Conservation (phyloP, 2,113 vertebrate species). For the Plotosus lineatus region DNA sequence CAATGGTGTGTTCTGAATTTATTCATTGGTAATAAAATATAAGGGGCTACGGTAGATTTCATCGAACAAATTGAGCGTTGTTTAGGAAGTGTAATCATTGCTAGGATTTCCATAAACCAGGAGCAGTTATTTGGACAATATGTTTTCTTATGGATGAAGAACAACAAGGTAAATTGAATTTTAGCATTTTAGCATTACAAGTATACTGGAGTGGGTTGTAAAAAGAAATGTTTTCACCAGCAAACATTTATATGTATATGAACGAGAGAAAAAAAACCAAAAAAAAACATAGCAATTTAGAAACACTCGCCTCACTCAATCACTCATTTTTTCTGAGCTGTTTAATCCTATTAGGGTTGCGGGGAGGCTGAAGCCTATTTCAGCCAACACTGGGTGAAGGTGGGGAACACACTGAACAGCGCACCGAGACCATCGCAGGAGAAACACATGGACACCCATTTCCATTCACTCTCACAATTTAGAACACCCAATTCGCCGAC, state of each 20-base stretch:
- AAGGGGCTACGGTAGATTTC: neutral
- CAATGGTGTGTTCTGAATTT: neutral
- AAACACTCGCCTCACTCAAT: too few species aligned
- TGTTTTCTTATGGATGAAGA: neutral
- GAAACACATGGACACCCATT: too few species aligned
- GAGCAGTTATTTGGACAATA: neutral
- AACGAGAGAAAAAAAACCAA: neutral
- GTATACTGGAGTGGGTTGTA: neutral
- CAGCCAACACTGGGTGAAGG: too few species aligned
- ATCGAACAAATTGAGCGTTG: neutral
- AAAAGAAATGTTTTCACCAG: neutral
- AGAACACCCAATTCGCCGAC: too few species aligned
- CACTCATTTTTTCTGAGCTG: too few species aligned
- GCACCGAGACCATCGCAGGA: too few species aligned
- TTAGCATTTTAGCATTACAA: neutral
- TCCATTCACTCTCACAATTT: too few species aligned
- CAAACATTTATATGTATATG: neutral
- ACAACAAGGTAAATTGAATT: neutral
- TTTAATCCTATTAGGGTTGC: too few species aligned
- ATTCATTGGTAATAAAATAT: neutral
- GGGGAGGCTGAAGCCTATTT: too few species aligned
- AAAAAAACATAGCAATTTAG: too few species aligned
- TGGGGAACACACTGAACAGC: too few species aligned
- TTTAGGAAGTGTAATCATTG: neutral
- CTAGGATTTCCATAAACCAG: neutral